Base-by-base conservation (phyloP, 2,888 invertebrate genomes). In the Mamestra brassicae region DNA sequence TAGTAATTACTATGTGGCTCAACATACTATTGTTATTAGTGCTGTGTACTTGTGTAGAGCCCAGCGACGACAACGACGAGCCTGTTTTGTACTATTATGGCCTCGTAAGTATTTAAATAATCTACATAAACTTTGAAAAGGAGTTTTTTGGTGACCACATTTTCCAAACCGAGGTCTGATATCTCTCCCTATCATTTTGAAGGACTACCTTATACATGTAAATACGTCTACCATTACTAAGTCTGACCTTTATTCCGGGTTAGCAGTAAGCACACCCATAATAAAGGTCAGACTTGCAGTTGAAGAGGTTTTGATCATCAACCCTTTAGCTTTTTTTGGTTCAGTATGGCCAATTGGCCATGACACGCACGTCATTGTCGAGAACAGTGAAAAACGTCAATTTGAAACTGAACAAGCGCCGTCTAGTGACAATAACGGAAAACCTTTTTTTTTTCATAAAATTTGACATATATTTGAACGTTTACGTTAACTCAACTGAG, bases 41-140 rank as follows among this genome's bases (percentile, higher is more conserved):
- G 68, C 54, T 92, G 57, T 85, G 83, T 78, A 74, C 72, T 74
- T 78, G 65, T 72, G 88, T 83, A 54, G 74, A 71, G 55, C 74
- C 85, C 5, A 81, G 88, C 64, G 84, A 89, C 77, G 91, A 93
- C 71, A 89, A 74, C 77, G 93, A 93, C 38, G 93, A 94, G 71
- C 90, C 93, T 54, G 90, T 88, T 17, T 86, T 95, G 50, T 96
- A 95, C 85, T 96, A 96, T 84, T 96, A 96, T 88, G 96, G 95
- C 47, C 89, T 94, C 85, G 96, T 95, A 88, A 95, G 95, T 94
- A 84, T 26, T 60, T 34, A 47, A 58, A 5, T 11, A 55, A 47
- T 5, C 11, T 68, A 17, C n/a, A 50, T 34, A 38, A 65, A 52
- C 54, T 58, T 67, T 8, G 11, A 63, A 74, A 57, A 34, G 34